phyloP scores from a whole-genome alignment of 2,113 vertebrate species.

The Triplophysa dalaica region DNA sequence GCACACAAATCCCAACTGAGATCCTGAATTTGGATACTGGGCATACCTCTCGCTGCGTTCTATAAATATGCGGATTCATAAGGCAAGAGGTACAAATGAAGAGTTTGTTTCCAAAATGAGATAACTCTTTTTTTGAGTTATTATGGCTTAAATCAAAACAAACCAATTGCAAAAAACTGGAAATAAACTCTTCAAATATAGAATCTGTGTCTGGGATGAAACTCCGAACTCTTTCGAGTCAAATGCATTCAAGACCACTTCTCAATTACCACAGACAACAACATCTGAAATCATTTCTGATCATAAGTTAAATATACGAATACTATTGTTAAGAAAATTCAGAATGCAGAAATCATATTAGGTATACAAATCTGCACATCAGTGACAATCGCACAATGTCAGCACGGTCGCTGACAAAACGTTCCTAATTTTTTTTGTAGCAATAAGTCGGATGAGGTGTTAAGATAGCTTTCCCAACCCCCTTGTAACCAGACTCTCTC shows the following conservation, averaged over 20 bases:
- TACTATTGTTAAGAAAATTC: too few species aligned
- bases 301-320: conserved; percentile 13
- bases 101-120: background rate
- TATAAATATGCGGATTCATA: conserved; percentile 39
- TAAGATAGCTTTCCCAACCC: conserved; percentile 39
- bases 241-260: background rate
- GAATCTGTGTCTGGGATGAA: background rate
- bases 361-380: too few species aligned
- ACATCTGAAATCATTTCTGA: background rate
- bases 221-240: background rate
- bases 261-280: too few species aligned
- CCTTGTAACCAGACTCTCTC: conserved; percentile 51
- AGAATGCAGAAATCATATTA: too few species aligned
- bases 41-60: conserved; percentile 9
- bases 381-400: too few species aligned
- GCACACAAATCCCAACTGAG: conserved; percentile 27
- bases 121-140: too few species aligned
- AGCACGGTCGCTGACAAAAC: too few species aligned
- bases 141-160: too few species aligned
- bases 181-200: too few species aligned
- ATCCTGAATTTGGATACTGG: conserved; percentile 20
- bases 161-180: too few species aligned
- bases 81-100: background rate
- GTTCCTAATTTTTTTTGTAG: too few species aligned
- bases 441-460: background rate